Conservation (phyloP, 1,140 invertebrate species). For the Euura saliciscinereae region DNA sequence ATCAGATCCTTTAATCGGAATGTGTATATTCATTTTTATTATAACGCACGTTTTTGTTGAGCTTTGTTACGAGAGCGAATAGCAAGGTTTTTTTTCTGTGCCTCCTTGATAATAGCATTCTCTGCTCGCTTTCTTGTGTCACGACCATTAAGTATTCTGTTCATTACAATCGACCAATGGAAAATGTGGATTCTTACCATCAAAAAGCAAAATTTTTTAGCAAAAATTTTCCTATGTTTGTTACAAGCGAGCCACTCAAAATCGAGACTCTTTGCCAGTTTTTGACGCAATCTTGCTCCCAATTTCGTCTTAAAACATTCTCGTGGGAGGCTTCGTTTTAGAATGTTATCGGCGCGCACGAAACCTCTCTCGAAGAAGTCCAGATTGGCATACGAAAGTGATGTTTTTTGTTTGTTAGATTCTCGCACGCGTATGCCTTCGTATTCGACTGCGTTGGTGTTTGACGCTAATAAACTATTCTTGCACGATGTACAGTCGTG, state of each 20-base stretch:
- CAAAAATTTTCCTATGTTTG: not conserved
- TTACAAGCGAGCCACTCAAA: not conserved
- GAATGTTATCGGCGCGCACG: not conserved
- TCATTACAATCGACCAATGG: not conserved
- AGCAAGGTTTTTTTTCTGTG: not conserved
- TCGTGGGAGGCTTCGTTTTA: not conserved
- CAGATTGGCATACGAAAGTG: not conserved
- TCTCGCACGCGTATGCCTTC: not conserved
- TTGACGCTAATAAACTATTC: not conserved
- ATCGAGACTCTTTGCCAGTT: not conserved
- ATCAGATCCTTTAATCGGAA: too few relatives aligned
- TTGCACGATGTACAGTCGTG: not conserved
- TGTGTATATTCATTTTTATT: not conserved
- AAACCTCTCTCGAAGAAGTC: not conserved
- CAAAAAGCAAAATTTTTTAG: not conserved
- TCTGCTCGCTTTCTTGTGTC: not conserved
- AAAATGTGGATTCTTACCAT: not conserved
- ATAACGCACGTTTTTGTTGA: not conserved
- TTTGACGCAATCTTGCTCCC: not conserved
- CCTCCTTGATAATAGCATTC: not conserved
- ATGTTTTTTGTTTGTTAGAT: not conserved
- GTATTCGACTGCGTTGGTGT: not conserved
- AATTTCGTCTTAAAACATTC: not conserved
- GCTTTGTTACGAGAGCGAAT: not conserved
- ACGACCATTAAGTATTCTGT: not conserved